Evolutionary conservation across 2,113 vertebrate species (phyloP).

Genomic region (Taurulus bubalis): DNA sequence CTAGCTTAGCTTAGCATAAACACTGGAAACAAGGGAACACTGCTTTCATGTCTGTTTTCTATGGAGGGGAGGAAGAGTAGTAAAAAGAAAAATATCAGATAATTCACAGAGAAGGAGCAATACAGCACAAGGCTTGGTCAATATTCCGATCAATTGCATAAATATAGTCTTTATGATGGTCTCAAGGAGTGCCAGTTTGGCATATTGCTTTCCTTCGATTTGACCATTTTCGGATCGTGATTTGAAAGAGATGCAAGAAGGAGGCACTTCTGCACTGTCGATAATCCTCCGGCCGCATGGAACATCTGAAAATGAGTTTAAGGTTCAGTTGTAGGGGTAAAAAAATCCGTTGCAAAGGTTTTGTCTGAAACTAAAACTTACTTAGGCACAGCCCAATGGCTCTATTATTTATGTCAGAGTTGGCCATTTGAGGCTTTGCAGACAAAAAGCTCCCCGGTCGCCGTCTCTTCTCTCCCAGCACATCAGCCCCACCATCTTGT

Average conservation of each 20-base stretch:
- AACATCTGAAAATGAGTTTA: constrained; percentile 28
- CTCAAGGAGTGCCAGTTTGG: constrained; percentile 26
- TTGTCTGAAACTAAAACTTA: constrained; percentile 26
- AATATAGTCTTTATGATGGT: constrained; percentile 40
- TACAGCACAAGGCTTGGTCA: constrained; percentile 29
- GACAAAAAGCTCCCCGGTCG: constrained; percentile 53
- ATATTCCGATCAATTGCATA: constrained; percentile 44
- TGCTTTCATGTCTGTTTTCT: neutral
- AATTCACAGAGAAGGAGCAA: constrained; percentile 6
- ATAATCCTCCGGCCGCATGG: constrained; percentile 29
- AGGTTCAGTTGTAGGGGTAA: neutral
- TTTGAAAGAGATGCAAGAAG: constrained; percentile 34
- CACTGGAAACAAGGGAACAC: neutral
- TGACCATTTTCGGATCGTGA: constrained; percentile 3
- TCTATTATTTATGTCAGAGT: constrained; percentile 68
- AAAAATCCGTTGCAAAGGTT: neutral
- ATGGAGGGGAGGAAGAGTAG: constrained; percentile 17
- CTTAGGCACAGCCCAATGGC: constrained; percentile 10
- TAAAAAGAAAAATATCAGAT: constrained; percentile 4
- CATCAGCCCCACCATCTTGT: constrained; percentile 44
- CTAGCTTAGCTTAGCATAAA: neutral
- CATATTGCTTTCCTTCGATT: constrained; percentile 32
- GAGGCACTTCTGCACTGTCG: constrained; percentile 25
- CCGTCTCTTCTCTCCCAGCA: constrained; percentile 12
- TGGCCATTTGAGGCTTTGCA: constrained; percentile 48